These are phyloP conservation scores for Cyanoliseus patagonus DNA, from an alignment of 2,113 vertebrate species.

Conservation along the genomic window DNA sequence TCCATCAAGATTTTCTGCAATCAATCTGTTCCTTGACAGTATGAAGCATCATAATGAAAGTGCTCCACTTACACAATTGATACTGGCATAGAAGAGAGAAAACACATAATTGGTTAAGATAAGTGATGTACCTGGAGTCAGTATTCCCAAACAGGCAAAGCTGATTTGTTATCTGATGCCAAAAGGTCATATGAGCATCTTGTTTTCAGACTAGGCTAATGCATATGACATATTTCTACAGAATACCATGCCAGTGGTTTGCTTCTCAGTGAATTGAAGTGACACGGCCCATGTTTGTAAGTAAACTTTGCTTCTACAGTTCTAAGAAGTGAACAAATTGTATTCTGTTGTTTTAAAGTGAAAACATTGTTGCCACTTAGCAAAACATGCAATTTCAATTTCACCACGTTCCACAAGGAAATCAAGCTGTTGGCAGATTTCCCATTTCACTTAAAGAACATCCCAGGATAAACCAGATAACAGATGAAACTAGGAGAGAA, in stretches of 20 bases:
- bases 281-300: neutral
- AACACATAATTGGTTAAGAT: conserved; percentile 19
- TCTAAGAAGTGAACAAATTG: conserved; percentile 2
- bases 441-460: neutral
- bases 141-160: conserved; percentile 28
- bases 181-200: neutral
- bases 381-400: conserved; percentile 26
- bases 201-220: conserved; percentile 33
- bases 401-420: conserved; percentile 26
- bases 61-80: neutral
- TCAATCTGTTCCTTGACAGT: neutral
- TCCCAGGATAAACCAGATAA: neutral
- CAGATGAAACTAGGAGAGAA: neutral
- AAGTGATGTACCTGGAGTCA: neutral
- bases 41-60: neutral
- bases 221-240: neutral
- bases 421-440: conserved; percentile 3
- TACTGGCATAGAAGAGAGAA: neutral
- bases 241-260: neutral
- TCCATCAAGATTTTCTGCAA: neutral
- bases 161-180: conserved; percentile 10
- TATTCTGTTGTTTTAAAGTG: conserved; percentile 3
- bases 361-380: neutral
- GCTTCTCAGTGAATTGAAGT: neutral
- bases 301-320: neutral